These are phyloP conservation scores for Istiophorus platypterus DNA, from an alignment of 2,113 vertebrate species.

Conservation along the genomic window DNA sequence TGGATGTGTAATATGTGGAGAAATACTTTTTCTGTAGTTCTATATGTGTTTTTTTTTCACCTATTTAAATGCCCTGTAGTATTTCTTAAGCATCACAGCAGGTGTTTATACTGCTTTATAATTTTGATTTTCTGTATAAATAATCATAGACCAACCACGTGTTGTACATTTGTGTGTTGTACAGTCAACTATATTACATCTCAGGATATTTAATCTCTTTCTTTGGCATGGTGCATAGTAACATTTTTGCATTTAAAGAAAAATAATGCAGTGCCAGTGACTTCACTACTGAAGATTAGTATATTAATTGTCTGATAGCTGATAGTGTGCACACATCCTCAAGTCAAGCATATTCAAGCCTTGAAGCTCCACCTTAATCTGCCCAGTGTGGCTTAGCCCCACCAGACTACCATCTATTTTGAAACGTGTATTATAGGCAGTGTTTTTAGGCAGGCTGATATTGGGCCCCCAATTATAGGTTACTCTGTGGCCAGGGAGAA, in stretches of 20 bases:
- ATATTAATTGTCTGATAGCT: background rate
- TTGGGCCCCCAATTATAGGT: slow-evolving; percentile 80
- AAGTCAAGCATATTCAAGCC: slow-evolving; percentile 41
- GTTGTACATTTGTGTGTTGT: background rate
- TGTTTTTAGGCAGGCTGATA: slow-evolving; percentile 73
- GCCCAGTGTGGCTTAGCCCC: slow-evolving; percentile 57
- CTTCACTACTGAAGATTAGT: background rate
- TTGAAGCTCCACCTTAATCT: slow-evolving; percentile 52
- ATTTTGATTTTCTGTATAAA: background rate
- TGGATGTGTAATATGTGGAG: background rate
- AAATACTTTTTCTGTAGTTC: background rate
- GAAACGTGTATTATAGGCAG: slow-evolving; percentile 68
- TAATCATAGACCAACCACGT: background rate
- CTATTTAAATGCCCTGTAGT: background rate
- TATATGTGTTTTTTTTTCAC: background rate
- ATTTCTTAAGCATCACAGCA: background rate
- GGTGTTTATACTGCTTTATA: background rate
- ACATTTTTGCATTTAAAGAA: too few relatives aligned
- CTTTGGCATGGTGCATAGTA: too few relatives aligned
- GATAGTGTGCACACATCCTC: slow-evolving; percentile 8
- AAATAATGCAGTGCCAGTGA: background rate
- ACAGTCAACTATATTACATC: background rate
- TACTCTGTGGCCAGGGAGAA: slow-evolving; percentile 77
- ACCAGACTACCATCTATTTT: slow-evolving; percentile 74
- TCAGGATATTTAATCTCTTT: background rate